Evolutionary conservation across 2,888 invertebrate genomes (phyloP).

Genomic region (Drosophila robusta): DNA sequence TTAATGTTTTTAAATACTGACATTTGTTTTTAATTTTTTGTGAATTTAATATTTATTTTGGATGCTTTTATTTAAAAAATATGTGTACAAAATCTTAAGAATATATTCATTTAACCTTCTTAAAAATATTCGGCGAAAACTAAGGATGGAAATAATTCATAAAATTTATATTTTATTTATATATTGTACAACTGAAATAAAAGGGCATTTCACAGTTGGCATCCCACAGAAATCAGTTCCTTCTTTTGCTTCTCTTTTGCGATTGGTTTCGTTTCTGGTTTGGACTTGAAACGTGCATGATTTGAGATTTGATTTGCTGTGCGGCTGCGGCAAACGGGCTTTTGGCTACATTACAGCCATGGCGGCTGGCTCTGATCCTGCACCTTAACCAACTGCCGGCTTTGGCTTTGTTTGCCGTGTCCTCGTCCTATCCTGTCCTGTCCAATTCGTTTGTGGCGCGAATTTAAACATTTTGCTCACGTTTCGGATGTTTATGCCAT

Average conservation of each 20-base stretch:
- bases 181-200: too few species aligned
- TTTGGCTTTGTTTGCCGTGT: constrained; percentile 23
- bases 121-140: too few species aligned
- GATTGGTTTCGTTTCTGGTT: constrained; percentile 28
- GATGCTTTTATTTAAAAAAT: too few species aligned
- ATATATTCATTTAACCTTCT: too few species aligned
- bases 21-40: too few species aligned
- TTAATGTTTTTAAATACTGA: too few species aligned
- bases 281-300: constrained; percentile 65
- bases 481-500: constrained; percentile 84
- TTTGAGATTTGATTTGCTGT: constrained; percentile 79
- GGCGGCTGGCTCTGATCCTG: constrained; percentile 38
- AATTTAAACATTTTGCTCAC: constrained; percentile 80
- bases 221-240: background rate
- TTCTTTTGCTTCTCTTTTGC: constrained; percentile 10
- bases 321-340: constrained; percentile 55
- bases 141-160: too few species aligned
- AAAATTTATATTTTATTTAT: too few species aligned
- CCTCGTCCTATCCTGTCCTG: constrained; percentile 24
- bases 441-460: constrained; percentile 53
- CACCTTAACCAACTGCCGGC: constrained; percentile 25
- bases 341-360: constrained; percentile 75
- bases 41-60: too few species aligned
- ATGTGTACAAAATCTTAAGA: too few species aligned
- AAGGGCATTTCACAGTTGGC: constrained; percentile 21